phyloP scores from a whole-genome alignment of 2,888 invertebrate species.

The Drosophila longiperda region DNA sequence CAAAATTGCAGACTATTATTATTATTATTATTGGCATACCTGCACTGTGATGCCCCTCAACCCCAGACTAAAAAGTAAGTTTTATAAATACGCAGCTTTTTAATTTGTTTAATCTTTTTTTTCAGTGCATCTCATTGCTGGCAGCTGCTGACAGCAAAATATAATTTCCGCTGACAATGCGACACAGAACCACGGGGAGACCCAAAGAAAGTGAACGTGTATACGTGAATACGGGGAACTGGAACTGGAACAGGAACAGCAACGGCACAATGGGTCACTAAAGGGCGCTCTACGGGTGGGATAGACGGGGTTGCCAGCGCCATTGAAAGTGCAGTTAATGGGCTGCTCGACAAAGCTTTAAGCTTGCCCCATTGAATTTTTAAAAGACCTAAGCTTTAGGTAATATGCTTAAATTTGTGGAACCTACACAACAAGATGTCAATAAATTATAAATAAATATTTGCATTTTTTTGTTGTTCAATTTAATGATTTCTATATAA shows the following conservation, averaged over 20 bases:
- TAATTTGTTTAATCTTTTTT: background rate
- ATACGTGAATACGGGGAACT: background rate
- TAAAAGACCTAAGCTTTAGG: background rate
- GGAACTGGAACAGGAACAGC: slow-evolving; percentile 7
- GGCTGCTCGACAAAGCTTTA: background rate
- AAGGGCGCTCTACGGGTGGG: slow-evolving; percentile 1
- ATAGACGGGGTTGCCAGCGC: background rate
- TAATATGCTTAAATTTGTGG: background rate
- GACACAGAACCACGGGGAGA: slow-evolving; percentile 21
- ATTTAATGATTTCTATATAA: background rate
- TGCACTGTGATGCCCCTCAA: too few relatives aligned
- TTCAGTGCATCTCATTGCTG: slow-evolving; percentile 16
- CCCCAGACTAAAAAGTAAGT: background rate
- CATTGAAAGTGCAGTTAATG: background rate
- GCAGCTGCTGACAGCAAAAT: slow-evolving; percentile 61
- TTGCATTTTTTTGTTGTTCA: background rate
- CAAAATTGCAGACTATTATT: background rate
- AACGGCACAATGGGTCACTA: slow-evolving; percentile 9
- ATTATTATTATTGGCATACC: too few relatives aligned
- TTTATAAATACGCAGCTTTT: background rate
- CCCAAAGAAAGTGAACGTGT: slow-evolving; percentile 8
- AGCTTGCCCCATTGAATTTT: background rate
- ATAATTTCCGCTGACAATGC: slow-evolving; percentile 76
- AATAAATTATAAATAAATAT: background rate
- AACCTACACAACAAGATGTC: background rate